phyloP scores from a whole-genome alignment of 2,797 vertebrate genomes.

The Coregonus ussuriensis region DNA sequence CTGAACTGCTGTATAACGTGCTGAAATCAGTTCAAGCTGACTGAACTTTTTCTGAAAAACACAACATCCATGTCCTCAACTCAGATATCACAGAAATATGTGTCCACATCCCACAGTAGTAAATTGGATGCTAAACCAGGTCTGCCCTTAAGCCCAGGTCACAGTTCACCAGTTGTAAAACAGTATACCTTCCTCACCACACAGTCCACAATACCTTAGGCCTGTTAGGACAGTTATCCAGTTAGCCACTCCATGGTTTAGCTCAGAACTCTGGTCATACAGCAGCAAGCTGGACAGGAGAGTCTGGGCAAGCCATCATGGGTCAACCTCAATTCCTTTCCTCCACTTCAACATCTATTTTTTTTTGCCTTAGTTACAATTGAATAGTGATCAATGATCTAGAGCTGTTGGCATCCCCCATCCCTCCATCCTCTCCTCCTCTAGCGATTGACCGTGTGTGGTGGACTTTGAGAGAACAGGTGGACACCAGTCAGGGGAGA shows the following conservation, averaged over 20 bases:
- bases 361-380: not conserved
- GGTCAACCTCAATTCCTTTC: conserved; percentile 3
- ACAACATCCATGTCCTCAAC: not conserved
- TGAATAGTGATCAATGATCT: conserved; percentile 58
- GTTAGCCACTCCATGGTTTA: not conserved
- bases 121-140: not conserved
- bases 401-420: conserved; percentile 14
- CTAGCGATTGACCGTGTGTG: not conserved
- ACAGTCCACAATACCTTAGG: not conserved
- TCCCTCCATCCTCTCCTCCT: conserved; percentile 12
- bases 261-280: conserved; percentile 8
- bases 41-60: not conserved
- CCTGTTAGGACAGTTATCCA: not conserved
- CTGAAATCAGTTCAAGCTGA: not conserved
- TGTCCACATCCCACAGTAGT: not conserved
- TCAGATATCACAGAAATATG: not conserved
- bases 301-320: conserved; percentile 12
- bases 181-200: not conserved
- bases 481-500: conserved; percentile 56
- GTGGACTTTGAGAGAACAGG: conserved; percentile 56
- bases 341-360: not conserved
- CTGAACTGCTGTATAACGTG: not conserved
- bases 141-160: not conserved
- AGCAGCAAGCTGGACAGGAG: conserved; percentile 8
- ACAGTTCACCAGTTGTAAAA: not conserved